Conservation (phyloP, 2,888 invertebrate species). For the Poecilus cupreus region DNA sequence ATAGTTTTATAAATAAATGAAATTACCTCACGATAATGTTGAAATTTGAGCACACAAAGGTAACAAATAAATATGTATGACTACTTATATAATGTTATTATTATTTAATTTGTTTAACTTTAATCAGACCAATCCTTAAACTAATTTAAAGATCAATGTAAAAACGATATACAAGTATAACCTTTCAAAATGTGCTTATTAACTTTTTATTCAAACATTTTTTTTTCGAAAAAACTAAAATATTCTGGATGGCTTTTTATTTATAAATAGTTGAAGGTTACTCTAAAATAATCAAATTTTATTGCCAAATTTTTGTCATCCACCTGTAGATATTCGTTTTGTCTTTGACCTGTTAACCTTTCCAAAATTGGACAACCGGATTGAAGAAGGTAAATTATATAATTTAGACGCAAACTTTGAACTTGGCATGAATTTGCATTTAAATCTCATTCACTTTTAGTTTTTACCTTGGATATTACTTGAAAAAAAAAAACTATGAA, state of each 20-base stretch:
- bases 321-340: neutral
- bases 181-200: too few species aligned
- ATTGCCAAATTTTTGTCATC: neutral
- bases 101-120: too few species aligned
- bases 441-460: neutral
- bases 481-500: too few species aligned
- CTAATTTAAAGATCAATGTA: too few species aligned
- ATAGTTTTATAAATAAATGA: too few species aligned
- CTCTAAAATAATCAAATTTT: neutral
- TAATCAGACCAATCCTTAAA: too few species aligned
- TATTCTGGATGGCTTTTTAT: neutral
- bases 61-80: too few species aligned
- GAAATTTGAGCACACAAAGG: too few species aligned
- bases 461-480: neutral
- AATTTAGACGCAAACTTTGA: neutral
- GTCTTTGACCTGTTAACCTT: conserved; percentile 5
- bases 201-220: too few species aligned
- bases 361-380: neutral
- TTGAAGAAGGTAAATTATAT: neutral
- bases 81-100: too few species aligned
- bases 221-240: neutral
- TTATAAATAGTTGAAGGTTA: neutral
- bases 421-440: conserved; percentile 6
- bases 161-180: too few species aligned
- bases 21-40: too few species aligned